Base-by-base conservation (phyloP, 1,140 invertebrate genomes). In the Drosophila ambigua region DNA sequence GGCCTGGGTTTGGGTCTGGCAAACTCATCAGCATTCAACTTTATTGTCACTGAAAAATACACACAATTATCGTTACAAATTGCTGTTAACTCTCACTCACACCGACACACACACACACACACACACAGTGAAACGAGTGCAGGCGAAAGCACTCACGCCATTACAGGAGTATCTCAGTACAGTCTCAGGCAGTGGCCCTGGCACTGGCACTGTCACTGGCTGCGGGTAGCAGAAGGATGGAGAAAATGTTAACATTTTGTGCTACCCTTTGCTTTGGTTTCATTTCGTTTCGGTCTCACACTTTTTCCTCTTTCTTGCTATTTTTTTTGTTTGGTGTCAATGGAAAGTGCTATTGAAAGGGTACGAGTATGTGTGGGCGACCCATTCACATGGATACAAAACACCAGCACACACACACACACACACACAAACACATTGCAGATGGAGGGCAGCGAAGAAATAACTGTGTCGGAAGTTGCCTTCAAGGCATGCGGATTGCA, bases 31-130 rank as follows among this genome's bases (percentile, higher is more conserved):
- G 76, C 79, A 82, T 82, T 82, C 79, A 82, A 82, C 79, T 79
- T 82, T 82, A 82, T 82, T 82, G 79, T 82, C 79, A 82, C 79
- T 82, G 79, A 82, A 82, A 82, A 82, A 82, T 82, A 82, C 79
- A 82, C 79, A 82, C 79, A 82, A 82, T 82, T 82, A 82, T 82
- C 79, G 79, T 82, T 82, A 82, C 79, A 82, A 82, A 82, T 82
- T 82, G 79, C 79, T 82, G 79, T 82, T 82, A 82, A 82, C 79
- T 82, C 79, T 71, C 69, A 77, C 79, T 72, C 52, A 63, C 58
- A 43, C n/a, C n/a, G n/a, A n/a, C 16, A 35, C 44, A 16, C 16
- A 16, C 16, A 16, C 16, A 16, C 20, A 58, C 55, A 48, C 41
- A 4, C 8, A 39, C 16, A 49, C 9, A 39, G 7, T 6, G 2